These are phyloP conservation scores for Chirona hameri DNA, from an alignment of 2,888 invertebrate genomes.

Conservation along the genomic window DNA sequence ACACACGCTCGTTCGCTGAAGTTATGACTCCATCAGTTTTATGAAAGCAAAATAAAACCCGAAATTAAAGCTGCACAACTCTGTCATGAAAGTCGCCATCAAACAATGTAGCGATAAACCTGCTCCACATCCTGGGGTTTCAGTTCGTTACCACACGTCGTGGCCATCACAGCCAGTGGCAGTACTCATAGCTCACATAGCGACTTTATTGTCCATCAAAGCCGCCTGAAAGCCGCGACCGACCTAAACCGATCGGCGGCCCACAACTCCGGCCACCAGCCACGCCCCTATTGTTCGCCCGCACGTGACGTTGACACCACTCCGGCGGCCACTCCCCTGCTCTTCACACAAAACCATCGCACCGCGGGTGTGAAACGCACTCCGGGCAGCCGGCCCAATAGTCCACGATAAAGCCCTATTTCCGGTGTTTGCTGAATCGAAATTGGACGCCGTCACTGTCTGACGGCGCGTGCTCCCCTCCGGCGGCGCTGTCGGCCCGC, in stretches of 20 bases:
- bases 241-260: background rate
- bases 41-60: too few relatives aligned
- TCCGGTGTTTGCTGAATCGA: conserved; percentile 1
- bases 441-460: background rate
- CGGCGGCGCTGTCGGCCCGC: background rate
- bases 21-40: too few relatives aligned
- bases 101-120: background rate
- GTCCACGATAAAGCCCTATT: background rate
- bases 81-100: background rate
- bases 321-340: background rate
- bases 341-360: background rate
- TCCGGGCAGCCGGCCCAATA: background rate
- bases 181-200: background rate
- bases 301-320: background rate
- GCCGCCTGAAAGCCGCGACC: background rate
- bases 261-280: background rate
- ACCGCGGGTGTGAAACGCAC: background rate
- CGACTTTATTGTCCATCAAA: background rate
- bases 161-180: background rate
- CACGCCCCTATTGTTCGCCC: background rate
- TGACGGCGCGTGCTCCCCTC: background rate
- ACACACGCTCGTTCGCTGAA: too few relatives aligned
- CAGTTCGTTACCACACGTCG: background rate
- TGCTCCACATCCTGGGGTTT: background rate
- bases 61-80: background rate